Evolutionary conservation across 2,888 invertebrate genomes (phyloP), one percentile per base, ranked within the genome.

Genomic region (Drosophila anceps): DNA sequence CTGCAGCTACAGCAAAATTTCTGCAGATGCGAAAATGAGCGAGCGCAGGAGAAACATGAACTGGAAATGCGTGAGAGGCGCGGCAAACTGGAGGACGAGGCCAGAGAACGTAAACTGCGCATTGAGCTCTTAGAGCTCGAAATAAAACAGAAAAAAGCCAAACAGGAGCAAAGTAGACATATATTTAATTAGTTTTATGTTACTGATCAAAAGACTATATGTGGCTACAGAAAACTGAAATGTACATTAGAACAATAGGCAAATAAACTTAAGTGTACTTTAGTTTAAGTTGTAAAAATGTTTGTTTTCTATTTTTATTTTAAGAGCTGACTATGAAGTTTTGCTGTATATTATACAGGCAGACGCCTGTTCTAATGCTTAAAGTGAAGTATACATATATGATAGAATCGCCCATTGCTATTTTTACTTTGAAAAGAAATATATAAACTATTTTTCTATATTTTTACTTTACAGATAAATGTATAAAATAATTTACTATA

Each of bases 111-210:
- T 3, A 65, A 41, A 9, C 64, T 65, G 12, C 64, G 64, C 6
- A 48, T 65, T 27, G 39, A 65, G 6, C 64, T 65, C 3, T 20
- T 65, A 33, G 64, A 65, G 15, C 20, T 65, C 4, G 48, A 65
- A 27, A 15, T 65, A 10, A 18, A 33, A 27, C 33, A 65, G 27
- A 50, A 41, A 12, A 65, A 50, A 41, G 41, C 63, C 39, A 39
- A 50, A 62, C 31, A 50, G 27, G 60, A 51, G 15, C 37, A 37
- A 29, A n/a, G 5, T 29, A 15, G 20, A 35, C 15, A 13, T 13
- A 20, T 50, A 33, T 50, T 50, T 50, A 35, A 51, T 4, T 37
- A 60, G 18, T 39, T 20, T 0, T 37, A 50, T 9, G 5, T 15
- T 7, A 20, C 10, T 10, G 3, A n/a, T 31, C n/a, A 8, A 35